Evolutionary conservation across 2,113 vertebrate genomes (phyloP).

Genomic region (Piprites chloris): DNA sequence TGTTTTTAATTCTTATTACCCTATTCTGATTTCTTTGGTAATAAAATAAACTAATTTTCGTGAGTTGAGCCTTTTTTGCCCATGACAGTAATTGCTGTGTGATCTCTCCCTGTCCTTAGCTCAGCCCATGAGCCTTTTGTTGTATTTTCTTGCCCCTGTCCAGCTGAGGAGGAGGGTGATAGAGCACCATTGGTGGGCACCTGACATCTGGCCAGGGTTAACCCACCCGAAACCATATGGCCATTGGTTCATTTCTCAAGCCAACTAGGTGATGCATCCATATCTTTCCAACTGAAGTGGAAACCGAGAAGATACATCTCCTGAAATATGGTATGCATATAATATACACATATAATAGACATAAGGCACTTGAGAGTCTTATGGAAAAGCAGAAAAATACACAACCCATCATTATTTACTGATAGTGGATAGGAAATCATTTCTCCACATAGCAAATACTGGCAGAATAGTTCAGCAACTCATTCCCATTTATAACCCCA

Average conservation of each 20-base stretch:
- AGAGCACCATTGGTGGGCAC: background rate
- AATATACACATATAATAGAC: background rate
- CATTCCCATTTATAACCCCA: background rate
- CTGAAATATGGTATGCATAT: background rate
- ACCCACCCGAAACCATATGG: background rate
- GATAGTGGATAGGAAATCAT: background rate
- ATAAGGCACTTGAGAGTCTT: background rate
- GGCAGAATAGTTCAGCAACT: background rate
- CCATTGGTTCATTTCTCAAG: background rate
- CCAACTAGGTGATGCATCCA: background rate
- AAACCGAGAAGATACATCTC: background rate
- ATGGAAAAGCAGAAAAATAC: background rate
- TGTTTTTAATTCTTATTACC: background rate
- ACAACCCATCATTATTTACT: background rate
- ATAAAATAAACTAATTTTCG: background rate
- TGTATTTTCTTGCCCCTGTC: background rate
- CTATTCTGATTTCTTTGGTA: background rate
- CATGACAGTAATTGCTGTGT: rapidly evolving
- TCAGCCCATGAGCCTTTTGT: rapidly evolving
- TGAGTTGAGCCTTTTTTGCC: no score
- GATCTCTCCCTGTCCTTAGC: background rate
- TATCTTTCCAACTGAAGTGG: background rate
- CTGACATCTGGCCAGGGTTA: background rate
- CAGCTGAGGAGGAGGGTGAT: background rate
- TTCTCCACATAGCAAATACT: background rate